phyloP scores from a whole-genome alignment of 2,888 invertebrate species.

The Volucella bombylans region DNA sequence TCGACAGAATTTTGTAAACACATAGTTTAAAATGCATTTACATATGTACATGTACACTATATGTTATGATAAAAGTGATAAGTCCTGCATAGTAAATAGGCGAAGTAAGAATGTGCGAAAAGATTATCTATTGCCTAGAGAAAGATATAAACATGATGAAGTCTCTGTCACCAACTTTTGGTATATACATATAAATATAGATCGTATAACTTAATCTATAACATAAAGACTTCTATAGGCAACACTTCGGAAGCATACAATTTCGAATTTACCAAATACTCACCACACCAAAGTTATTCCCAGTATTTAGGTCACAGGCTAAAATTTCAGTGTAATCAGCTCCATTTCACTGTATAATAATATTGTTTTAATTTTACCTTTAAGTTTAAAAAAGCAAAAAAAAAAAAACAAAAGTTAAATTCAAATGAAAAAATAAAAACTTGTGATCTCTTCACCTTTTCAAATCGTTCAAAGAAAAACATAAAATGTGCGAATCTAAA shows the following conservation, averaged over 20 bases:
- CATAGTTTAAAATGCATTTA: background rate
- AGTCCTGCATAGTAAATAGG: too few species aligned
- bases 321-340: background rate
- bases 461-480: constrained; percentile 26
- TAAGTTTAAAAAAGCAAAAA: background rate
- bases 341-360: constrained; percentile 4
- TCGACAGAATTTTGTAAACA: background rate
- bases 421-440: constrained; percentile 29
- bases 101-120: too few species aligned
- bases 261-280: too few species aligned
- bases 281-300: too few species aligned
- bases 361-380: constrained; percentile 18
- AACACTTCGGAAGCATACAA: too few species aligned
- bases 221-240: too few species aligned
- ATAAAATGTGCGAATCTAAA: constrained; percentile 16
- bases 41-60: background rate
- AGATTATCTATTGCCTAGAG: too few species aligned
- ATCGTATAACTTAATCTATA: too few species aligned
- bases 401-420: background rate
- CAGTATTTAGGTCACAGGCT: background rate
- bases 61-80: too few species aligned
- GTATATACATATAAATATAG: too few species aligned
- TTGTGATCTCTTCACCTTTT: constrained; percentile 49
- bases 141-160: too few species aligned
- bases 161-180: too few species aligned